Evolutionary conservation across 1,140 invertebrate species (phyloP), one percentile per base, ranked within the genome.

Genomic region (Bombus difficillimus): DNA sequence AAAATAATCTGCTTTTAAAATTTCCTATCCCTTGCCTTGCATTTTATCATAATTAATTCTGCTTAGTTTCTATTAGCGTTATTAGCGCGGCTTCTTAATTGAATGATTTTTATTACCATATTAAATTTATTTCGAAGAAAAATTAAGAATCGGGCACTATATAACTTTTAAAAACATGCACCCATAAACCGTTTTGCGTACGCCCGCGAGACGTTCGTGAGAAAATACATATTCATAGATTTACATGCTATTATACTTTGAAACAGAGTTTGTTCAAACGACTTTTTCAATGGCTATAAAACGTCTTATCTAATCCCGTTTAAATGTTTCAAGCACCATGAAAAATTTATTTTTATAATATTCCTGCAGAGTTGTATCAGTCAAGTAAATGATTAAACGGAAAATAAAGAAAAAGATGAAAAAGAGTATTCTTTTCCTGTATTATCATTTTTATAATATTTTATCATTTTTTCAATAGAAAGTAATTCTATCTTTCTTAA

Each of bases 241-340:
- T 76, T 76, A 37, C 34, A 57, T 39, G 74, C 53, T 18, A 76
- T 39, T 39, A 59, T 37, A 59, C 47, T 59, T 76, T 28, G 25
- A 57, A 76, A 28, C 15, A n/a, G 53, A 28, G 15, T 59, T 76
- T 18, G 34, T 76, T 15, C 34, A 15, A 76, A 76, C 34, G 34
- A 59, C 34, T 57, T 76, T 76, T 37, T 53, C 32, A 59, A 8
- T 39, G 74, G 13, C 74, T 57, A 39, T 76, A 76, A 59, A 76
- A 5, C 32, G 34, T 59, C 32, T n/a, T 34, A 76, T 59, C 13
- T 28, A 57, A 28, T n/a, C 28, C 22, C 8, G 10, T 10, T 57
- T 15, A 59, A 76, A 59, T 39, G 25, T 59, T 39, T 76, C 13
- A 43, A 32, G 18, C n/a, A 25, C 32, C 47, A 25, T 9, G 34